Conservation (phyloP, 2,797 vertebrate genomes). For the Etheostoma nigrum region DNA sequence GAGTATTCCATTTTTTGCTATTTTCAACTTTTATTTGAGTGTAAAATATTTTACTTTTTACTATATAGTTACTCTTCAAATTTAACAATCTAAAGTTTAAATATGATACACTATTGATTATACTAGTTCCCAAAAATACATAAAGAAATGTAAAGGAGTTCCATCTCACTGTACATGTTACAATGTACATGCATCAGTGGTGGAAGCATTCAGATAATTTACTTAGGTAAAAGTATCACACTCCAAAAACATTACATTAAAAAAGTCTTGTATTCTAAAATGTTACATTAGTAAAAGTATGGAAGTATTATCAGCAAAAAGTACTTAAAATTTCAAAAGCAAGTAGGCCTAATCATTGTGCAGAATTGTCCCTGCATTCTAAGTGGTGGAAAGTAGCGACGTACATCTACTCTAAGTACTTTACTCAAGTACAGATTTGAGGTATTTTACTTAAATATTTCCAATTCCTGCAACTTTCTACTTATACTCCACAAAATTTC, state of each 20-base stretch:
- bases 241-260: background rate
- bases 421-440: background rate
- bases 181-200: background rate
- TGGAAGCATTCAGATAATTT: background rate
- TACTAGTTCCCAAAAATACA: background rate
- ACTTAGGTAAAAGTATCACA: background rate
- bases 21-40: background rate
- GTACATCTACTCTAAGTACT: background rate
- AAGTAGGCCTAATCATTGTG: background rate
- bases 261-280: background rate
- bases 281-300: background rate
- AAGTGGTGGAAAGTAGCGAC: background rate
- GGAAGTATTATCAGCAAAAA: background rate
- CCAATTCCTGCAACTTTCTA: background rate
- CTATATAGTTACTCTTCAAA: background rate
- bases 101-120: background rate
- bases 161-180: background rate
- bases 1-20: background rate
- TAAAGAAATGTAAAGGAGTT: background rate
- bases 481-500: background rate
- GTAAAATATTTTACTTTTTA: background rate
- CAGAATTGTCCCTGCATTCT: background rate
- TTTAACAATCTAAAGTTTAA: background rate
- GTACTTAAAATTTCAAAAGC: background rate
- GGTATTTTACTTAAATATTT: background rate